These are phyloP conservation scores for Cetonia aurata DNA, from an alignment of 2,888 invertebrate species.

Conservation along the genomic window DNA sequence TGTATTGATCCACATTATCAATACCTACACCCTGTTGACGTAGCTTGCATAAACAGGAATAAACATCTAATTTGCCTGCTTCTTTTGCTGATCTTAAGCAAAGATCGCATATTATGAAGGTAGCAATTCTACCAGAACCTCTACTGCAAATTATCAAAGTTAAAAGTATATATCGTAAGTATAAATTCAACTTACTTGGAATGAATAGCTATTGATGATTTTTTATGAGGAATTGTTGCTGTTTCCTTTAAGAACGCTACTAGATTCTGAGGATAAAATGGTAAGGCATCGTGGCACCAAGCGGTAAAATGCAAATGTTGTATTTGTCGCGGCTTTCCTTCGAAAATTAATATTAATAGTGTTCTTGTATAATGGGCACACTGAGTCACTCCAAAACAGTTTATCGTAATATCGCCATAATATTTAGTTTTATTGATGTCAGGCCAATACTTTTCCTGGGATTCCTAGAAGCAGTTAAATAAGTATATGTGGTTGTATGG, in stretches of 20 bases:
- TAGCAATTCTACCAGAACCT: conserved; percentile 74
- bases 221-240: conserved; percentile 59
- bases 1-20: conserved; percentile 66
- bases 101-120: conserved; percentile 72
- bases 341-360: conserved; percentile 58
- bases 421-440: conserved; percentile 63
- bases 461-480: too few species aligned
- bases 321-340: conserved; percentile 53
- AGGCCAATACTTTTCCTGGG: conserved; percentile 70
- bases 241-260: conserved; percentile 57
- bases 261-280: conserved; percentile 56
- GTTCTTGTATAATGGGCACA: conserved; percentile 63
- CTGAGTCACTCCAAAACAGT: conserved; percentile 57
- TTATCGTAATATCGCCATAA: conserved; percentile 61
- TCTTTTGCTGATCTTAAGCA: conserved; percentile 67
- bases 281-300: conserved; percentile 70
- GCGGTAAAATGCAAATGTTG: conserved; percentile 68
- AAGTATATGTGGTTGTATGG: too few species aligned
- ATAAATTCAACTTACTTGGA: conserved; percentile 71
- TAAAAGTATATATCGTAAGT: too few species aligned
- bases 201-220: conserved; percentile 66
- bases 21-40: conserved; percentile 63
- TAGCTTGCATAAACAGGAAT: conserved; percentile 58
- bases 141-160: too few species aligned
- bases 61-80: conserved; percentile 62